These are phyloP conservation scores for Calidris pygmaea DNA, from an alignment of 2,113 vertebrate species.

Conservation along the genomic window DNA sequence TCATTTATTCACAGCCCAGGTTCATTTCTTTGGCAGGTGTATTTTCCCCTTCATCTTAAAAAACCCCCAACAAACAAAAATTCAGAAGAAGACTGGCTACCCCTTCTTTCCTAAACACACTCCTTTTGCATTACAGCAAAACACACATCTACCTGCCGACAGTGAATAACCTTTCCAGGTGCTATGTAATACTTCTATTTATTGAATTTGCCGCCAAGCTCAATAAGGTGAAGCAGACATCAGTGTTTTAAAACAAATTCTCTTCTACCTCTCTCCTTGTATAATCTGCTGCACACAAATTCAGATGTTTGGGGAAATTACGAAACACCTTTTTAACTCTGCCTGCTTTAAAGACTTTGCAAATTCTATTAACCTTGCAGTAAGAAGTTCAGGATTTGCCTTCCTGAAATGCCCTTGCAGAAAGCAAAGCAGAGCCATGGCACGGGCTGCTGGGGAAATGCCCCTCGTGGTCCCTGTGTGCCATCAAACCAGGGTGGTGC, in stretches of 20 bases:
- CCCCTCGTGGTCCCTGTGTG: accelerated
- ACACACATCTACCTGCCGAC: neutral
- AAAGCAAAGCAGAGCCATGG: neutral
- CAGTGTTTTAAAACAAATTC: neutral
- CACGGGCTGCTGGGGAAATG: accelerated
- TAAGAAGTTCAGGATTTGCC: neutral
- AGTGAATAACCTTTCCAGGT: neutral
- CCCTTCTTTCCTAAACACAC: neutral
- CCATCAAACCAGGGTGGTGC: neutral
- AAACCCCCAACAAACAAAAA: neutral
- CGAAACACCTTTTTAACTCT: neutral
- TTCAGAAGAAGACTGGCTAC: neutral
- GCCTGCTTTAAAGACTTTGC: neutral
- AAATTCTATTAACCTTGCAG: neutral
- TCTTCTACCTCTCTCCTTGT: neutral
- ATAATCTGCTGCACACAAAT: neutral
- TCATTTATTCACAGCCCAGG: constrained; percentile 15
- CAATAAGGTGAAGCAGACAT: neutral
- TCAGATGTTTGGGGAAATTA: neutral
- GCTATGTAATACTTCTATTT: neutral
- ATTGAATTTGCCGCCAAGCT: neutral
- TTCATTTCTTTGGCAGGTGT: constrained; percentile 50
- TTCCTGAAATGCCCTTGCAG: neutral
- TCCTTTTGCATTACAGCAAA: neutral
- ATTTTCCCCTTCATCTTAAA: neutral